These are phyloP conservation scores for Falco concolor DNA, from an alignment of 2,797 vertebrate genomes.

Conservation along the genomic window DNA sequence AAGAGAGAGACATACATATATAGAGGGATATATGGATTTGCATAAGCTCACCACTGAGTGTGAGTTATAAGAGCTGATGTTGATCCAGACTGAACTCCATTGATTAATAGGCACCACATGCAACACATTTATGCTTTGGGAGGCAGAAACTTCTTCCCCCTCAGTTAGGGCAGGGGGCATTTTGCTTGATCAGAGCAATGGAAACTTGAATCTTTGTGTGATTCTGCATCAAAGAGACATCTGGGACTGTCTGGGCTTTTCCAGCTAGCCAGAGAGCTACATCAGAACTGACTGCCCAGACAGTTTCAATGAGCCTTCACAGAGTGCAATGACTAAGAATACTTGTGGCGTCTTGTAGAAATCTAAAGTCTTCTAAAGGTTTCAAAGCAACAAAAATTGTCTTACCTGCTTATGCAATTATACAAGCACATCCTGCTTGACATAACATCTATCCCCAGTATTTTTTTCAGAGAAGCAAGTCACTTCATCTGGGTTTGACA, in stretches of 20 bases:
- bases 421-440: not conserved
- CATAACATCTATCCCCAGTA: not conserved
- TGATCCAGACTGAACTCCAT: not conserved
- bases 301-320: not conserved
- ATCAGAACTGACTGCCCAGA: constrained; percentile 3
- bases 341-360: not conserved
- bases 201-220: constrained; percentile 9
- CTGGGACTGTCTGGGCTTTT: constrained; percentile 9
- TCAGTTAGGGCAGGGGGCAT: constrained; percentile 3
- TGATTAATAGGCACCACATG: constrained; percentile 33
- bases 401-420: not conserved
- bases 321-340: not conserved
- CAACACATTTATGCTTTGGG: not conserved
- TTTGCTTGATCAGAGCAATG: constrained; percentile 20
- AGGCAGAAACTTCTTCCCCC: not conserved
- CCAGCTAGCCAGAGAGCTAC: not conserved
- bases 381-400: constrained; percentile 2
- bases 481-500: not conserved
- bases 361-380: not conserved
- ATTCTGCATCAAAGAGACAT: constrained; percentile 30
- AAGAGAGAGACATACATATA: not conserved
- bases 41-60: not conserved
- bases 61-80: not conserved
- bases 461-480: not conserved
- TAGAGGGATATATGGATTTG: not conserved